phyloP scores from a whole-genome alignment of 2,888 invertebrate genomes.

The Norana najaformis region DNA sequence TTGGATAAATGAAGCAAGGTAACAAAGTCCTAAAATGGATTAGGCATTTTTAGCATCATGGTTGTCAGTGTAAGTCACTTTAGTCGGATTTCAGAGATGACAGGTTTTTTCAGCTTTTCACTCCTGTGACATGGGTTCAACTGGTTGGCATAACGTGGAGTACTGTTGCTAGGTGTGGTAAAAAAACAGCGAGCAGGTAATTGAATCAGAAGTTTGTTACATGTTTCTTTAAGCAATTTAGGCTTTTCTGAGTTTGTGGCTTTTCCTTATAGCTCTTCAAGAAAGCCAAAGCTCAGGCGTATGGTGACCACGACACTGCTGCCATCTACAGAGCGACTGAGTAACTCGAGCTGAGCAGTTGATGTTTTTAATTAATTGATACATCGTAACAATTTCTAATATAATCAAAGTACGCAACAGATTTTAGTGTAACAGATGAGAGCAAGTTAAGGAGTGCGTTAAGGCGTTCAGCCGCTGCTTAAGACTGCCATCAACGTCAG shows the following conservation, averaged over 20 bases:
- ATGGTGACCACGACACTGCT: slow-evolving; percentile 88
- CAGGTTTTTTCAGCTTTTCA: too few species aligned
- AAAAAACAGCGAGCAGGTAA: neutral
- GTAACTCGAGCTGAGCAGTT: slow-evolving; percentile 22
- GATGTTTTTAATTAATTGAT: neutral
- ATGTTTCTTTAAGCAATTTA: neutral
- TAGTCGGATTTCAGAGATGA: too few species aligned
- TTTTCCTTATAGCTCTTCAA: slow-evolving; percentile 73
- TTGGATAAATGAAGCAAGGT: too few species aligned
- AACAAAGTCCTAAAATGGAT: too few species aligned
- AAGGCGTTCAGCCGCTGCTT: neutral
- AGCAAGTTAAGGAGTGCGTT: neutral
- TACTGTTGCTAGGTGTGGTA: neutral
- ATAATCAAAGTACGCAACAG: neutral
- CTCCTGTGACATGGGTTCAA: too few species aligned
- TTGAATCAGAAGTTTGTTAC: neutral
- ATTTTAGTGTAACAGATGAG: neutral
- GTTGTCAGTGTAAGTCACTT: too few species aligned
- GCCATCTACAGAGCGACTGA: slow-evolving; percentile 76
- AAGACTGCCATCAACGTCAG: neutral
- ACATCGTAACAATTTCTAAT: neutral
- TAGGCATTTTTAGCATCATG: too few species aligned
- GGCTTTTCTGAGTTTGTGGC: neutral
- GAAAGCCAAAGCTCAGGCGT: slow-evolving; percentile 90
- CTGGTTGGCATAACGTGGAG: too few species aligned